Base-by-base conservation (phyloP, 2,888 invertebrate genomes). In the Aplocera efformata region DNA sequence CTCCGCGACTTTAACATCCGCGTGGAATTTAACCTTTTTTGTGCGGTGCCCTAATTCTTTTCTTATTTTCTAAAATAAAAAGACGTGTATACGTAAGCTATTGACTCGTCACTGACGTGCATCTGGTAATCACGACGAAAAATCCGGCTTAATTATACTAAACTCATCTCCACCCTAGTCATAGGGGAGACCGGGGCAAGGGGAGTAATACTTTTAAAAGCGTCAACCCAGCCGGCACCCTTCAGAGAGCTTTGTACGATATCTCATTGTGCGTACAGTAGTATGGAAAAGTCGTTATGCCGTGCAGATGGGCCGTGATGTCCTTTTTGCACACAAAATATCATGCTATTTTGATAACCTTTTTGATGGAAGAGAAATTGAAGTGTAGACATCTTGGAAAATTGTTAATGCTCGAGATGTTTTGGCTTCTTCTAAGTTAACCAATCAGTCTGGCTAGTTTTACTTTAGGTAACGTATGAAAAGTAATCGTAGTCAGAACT, bases 151-250 rank as follows among this genome's bases (percentile, higher is more conserved):
- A 23, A 26, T 26, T 20, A 33, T 27, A 31, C 26, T 7, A 28
- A 39, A 10, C 26, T 30, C 22, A 7, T 17, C 7, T 27, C 31
- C 34, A 21, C 44, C 40, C 40, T 40, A 45, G 9, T 13, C 9
- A 13, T 17, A 45, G 46, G 50, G 56, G 50, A 46, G 31, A 37
- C 22, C 45, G 49, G 59, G 60, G 66, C 67, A 61, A 60, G 68
- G 56, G 61, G 60, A 62, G 77, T 85, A 84, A 86, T 86, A 84
- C 81, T 79, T 83, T 84, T 86, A 85, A 86, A 84, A 86, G 85
- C 82, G 68, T 74, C 73, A 67, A 65, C 68, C 63, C 63, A 45
- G 59, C 55, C 71, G 67, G 66, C 71, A 66, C 72, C 73, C 72
- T 67, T 67, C 63, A 56, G 57, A 58, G 62, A 58, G 70, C 75